Conservation (phyloP, 2,888 invertebrate genomes). For the Sthenelais limicola region DNA sequence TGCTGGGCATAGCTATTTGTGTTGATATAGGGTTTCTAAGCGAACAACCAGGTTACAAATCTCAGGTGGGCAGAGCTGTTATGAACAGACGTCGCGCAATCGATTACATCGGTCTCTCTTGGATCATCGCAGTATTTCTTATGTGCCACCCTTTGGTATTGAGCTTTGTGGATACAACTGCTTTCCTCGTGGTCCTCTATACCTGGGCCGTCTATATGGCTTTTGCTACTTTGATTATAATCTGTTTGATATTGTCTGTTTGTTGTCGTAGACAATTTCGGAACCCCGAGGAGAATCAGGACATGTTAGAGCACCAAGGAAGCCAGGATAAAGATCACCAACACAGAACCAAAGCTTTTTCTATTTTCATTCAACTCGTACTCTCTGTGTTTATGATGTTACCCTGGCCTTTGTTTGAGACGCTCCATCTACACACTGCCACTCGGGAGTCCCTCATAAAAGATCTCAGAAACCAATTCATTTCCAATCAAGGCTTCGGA, state of each 20-base stretch:
- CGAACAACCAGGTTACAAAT: constrained; percentile 13
- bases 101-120: constrained; percentile 32
- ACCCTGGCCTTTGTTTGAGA: constrained; percentile 28
- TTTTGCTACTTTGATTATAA: not conserved
- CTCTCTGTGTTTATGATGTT: constrained; percentile 8
- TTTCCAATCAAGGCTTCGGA: not conserved
- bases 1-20: constrained; percentile 36
- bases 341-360: constrained; percentile 15
- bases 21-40: constrained; percentile 11
- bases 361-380: not conserved
- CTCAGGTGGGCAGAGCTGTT: constrained; percentile 1
- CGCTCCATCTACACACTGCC: not conserved
- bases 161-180: constrained; percentile 26
- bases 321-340: not conserved
- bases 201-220: constrained; percentile 26
- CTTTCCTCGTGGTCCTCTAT: constrained; percentile 39
- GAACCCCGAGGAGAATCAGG: constrained; percentile 10
- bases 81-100: constrained; percentile 13
- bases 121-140: constrained; percentile 33
- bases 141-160: constrained; percentile 40
- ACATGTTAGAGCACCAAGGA: constrained; percentile 13
- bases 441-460: not conserved
- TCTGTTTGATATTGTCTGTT: not conserved
- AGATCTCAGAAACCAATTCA: not conserved
- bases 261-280: constrained; percentile 5